phyloP scores from a whole-genome alignment of 2,113 vertebrate species.

The Ptilonorhynchus violaceus region DNA sequence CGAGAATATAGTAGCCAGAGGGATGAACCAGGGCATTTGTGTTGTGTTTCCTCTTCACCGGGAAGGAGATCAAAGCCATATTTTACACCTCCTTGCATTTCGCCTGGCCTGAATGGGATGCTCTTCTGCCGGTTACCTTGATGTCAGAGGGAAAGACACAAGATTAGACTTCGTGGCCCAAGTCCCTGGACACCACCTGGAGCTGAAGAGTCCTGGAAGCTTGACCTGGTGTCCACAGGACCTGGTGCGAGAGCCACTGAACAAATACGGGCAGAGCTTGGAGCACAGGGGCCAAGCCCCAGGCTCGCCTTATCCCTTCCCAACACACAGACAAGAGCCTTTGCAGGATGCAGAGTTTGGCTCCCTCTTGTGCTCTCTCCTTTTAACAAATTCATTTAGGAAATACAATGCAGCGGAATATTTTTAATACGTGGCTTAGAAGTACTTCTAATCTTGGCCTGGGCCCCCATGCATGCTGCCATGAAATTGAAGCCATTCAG shows the following conservation, averaged over 20 bases:
- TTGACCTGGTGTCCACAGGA: not conserved
- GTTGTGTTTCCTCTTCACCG: not conserved
- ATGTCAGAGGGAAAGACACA: not conserved
- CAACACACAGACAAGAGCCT: not conserved
- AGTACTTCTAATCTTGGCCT: rapidly evolving
- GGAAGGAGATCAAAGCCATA: not conserved
- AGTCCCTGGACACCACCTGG: not conserved
- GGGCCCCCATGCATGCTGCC: rapidly evolving
- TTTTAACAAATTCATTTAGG: conserved; percentile 2
- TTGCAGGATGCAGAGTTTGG: conserved; percentile 48
- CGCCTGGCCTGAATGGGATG: not conserved
- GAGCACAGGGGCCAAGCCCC: not conserved
- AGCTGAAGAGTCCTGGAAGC: not conserved
- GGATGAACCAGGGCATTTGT: not conserved
- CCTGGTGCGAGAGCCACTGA: not conserved
- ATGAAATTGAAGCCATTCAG: not conserved
- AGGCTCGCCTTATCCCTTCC: not conserved
- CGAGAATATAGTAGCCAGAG: not conserved
- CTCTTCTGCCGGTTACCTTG: not conserved
- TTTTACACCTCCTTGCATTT: not conserved
- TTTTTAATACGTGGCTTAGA: not conserved
- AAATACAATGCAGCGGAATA: not conserved
- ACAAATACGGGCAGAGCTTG: rapidly evolving
- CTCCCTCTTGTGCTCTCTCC: conserved; percentile 59
- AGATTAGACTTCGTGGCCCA: not conserved